Conservation (phyloP, 2,113 vertebrate species). For the Eubucco bourcierii region DNA sequence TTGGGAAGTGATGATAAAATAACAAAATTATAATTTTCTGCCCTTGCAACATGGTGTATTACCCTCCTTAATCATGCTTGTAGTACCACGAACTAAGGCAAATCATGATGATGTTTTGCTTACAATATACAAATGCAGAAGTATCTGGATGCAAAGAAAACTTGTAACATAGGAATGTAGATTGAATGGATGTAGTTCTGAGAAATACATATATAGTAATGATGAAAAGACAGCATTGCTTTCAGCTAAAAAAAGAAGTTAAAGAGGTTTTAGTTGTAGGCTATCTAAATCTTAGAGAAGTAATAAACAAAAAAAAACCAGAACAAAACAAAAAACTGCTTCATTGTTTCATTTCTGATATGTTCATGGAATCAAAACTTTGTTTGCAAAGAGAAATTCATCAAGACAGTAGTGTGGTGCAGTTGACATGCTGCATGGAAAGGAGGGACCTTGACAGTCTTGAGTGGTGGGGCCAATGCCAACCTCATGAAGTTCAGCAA, state of each 20-base stretch:
- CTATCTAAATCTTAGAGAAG: background rate
- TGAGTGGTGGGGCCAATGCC: too few relatives aligned
- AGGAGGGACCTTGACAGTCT: too few relatives aligned
- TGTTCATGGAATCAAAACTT: background rate
- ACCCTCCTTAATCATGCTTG: background rate
- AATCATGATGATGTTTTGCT: background rate
- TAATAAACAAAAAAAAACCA: background rate
- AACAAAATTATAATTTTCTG: background rate
- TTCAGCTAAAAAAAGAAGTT: background rate
- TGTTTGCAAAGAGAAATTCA: background rate
- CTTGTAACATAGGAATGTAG: background rate
- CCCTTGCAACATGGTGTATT: background rate
- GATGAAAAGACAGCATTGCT: background rate
- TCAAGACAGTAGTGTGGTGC: background rate
- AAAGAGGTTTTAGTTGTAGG: background rate
- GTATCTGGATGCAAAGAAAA: background rate
- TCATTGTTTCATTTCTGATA: conserved; percentile 10
- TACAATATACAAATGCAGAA: background rate
- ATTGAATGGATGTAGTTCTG: background rate
- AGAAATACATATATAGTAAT: background rate
- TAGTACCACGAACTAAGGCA: background rate
- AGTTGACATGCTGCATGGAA: too few relatives aligned
- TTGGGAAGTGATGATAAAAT: background rate
- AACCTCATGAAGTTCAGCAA: too few relatives aligned
- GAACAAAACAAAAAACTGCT: background rate